Conservation (phyloP, 2,797 vertebrate species). For the Pantherophis alleghaniensis region DNA sequence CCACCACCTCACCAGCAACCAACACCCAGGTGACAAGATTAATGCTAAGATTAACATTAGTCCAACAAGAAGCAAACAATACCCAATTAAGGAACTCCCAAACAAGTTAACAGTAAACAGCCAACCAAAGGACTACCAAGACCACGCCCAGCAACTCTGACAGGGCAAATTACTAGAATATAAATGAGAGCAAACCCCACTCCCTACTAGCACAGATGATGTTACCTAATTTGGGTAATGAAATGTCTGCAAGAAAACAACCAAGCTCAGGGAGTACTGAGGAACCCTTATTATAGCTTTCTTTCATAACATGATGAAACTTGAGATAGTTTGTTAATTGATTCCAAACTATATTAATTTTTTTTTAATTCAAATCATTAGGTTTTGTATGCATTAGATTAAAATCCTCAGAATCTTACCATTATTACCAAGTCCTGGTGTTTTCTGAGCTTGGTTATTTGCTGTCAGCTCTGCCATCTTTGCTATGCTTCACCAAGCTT, state of each 20-base stretch:
- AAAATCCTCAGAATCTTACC: slow-evolving; percentile 54
- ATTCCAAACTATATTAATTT: neutral
- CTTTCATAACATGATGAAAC: neutral
- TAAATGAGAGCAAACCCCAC: neutral
- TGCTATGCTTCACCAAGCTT: neutral
- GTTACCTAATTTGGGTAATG: neutral
- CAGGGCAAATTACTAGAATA: neutral
- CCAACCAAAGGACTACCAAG: neutral
- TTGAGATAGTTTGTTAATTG: neutral
- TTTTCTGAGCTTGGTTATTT: neutral
- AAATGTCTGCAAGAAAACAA: neutral
- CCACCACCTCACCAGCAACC: neutral
- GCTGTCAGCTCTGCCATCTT: neutral
- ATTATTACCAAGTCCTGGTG: slow-evolving; percentile 12
- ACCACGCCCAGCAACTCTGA: neutral
- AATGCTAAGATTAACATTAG: neutral
- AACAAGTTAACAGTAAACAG: neutral
- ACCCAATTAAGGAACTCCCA: neutral
- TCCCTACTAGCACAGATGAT: neutral
- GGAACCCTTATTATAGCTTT: neutral
- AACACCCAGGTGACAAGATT: neutral
- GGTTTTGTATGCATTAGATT: neutral
- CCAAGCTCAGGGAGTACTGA: neutral
- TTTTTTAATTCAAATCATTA: neutral
- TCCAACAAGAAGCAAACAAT: neutral